phyloP scores from a whole-genome alignment of 2,888 invertebrate genomes.

The Melikaiella ostensackeni region DNA sequence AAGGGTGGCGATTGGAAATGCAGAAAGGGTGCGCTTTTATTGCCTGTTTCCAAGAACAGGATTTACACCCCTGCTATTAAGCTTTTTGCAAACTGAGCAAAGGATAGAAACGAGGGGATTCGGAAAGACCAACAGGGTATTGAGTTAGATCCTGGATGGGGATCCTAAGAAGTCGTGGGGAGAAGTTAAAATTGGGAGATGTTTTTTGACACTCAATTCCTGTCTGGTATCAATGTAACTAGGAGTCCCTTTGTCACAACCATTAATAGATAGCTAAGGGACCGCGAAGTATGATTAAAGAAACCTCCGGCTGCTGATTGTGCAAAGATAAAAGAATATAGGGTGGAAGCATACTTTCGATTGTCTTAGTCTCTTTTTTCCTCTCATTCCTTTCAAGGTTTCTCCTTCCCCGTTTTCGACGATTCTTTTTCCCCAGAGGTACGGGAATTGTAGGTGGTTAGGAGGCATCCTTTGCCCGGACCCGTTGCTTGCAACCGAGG shows the following conservation, averaged over 20 bases:
- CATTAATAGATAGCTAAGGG: background rate
- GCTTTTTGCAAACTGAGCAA: conserved; percentile 37
- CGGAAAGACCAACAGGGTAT: background rate
- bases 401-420: conserved; percentile 44
- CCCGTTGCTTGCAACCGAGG: conserved; percentile 48
- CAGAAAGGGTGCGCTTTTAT: conserved; percentile 37
- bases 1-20: conserved; percentile 32
- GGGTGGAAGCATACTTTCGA: conserved; percentile 43
- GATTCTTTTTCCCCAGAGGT: conserved; percentile 54
- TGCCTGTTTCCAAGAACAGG: conserved; percentile 25
- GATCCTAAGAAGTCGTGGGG: background rate
- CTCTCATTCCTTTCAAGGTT: conserved; percentile 22
- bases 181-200: background rate
- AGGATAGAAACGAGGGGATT: conserved; percentile 8
- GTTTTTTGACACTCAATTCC: background rate
- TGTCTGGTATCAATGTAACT: background rate
- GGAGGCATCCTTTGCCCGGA: conserved; percentile 48
- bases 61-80: conserved; percentile 17
- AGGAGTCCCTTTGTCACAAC: background rate
- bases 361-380: conserved; percentile 44
- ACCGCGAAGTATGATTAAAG: conserved; percentile 62
- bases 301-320: conserved; percentile 70
- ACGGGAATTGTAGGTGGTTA: conserved; percentile 52
- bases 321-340: conserved; percentile 69
- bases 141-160: background rate